Evolutionary conservation across 2,888 invertebrate genomes (phyloP), one percentile per base, ranked within the genome.

Genomic region (Lasioglossum vierecki): DNA sequence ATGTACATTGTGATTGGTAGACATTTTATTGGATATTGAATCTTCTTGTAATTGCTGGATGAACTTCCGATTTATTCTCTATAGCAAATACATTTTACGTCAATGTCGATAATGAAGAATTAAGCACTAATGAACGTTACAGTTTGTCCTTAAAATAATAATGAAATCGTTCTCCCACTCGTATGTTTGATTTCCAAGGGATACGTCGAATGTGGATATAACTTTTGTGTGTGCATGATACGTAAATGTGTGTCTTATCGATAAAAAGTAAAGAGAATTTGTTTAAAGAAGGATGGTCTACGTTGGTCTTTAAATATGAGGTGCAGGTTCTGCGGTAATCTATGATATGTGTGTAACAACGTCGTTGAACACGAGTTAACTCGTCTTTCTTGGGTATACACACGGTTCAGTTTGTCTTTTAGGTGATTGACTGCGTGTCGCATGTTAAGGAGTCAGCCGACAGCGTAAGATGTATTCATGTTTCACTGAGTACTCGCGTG

Each of bases 331-430:
- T 4, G 18, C 39, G 22, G 39, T 9, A 22, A 68, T 68, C 39
- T 68, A 22, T 22, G 35, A 68, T 39, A 68, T 39, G 22, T n/a
- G 9, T 9, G 41, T 39, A 39, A n/a, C 35, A 39, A n/a, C 35
- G 39, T 70, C 22, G n/a, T 22, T 41, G n/a, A 70, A n/a, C 68
- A 18, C 30, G 26, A 22, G 57, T 73, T 41, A 39, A 68, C 66
- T 60, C 53, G 46, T 18, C 60, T 77, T 57, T 68, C 57, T 13
- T 35, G 39, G 13, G 66, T 66, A n/a, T 35, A 22, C 18, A 73
- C 41, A 35, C 63, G 83, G 35, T 75, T 83, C 74, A 79, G 80
- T 84, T 84, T 84, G 82, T 79, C 80, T 88, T 88, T 84, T 80
- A 71, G 46, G 15, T 76, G 87, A 89, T 88, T 72, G 80, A 81